Base-by-base conservation (phyloP, 37 sponge, comb jelly and placozoan species). In the Aplysina aerophoba region DNA sequence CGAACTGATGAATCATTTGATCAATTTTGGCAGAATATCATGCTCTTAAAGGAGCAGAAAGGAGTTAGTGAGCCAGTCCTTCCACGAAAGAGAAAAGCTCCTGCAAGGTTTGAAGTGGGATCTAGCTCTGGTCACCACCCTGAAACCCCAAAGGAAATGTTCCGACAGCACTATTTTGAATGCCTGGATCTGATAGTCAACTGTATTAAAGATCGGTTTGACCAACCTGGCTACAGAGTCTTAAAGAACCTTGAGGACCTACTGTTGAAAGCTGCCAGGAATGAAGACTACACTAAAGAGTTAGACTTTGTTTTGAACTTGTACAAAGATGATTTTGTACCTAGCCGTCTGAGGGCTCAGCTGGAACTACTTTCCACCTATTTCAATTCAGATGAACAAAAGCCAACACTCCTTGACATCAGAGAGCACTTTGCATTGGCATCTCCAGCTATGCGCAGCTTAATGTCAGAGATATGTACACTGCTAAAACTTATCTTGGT, bases 381-480 rank as follows among this genome's bases (percentile, higher is more conserved):
- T 22, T 73, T 73, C 39, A 73, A 12, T 12, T 73, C 74, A 14
- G 35, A 6, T 73, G 74, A 73, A 4, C 35, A 73, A 36, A 73
- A 8, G 74, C 74, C 6, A 73, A 73, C 74, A 73, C 74, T 73
- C 22, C 39, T 73, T 3, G 64, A 62, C 64, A 62, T 62, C 4
- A 62, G 64, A 62, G 64, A 62, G 27, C 12, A 27, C 64, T 62
- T 62, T 62, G 59, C 59, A 58, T 58, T 58, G 59, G 59, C 59
- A 58, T 87, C 87, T 55, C 81, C 87, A 59, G 82, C 53, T 69
- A 78, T 31, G 22, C 34, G 50, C 33, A 55, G 40, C 37, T 33
- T 38, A 57, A 81, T 89, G 68, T 89, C 85, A 79, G 72, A 89
- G 41, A 81, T 89, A 34, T 79, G 79, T 44, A 88, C 38, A 21